Percentiles rank a stretch among this genome's conserved stretches.
These are phyloP conservation scores for Parthenolecanium corni DNA, from an alignment of 2,888 invertebrate genomes.

Conservation along the genomic window DNA sequence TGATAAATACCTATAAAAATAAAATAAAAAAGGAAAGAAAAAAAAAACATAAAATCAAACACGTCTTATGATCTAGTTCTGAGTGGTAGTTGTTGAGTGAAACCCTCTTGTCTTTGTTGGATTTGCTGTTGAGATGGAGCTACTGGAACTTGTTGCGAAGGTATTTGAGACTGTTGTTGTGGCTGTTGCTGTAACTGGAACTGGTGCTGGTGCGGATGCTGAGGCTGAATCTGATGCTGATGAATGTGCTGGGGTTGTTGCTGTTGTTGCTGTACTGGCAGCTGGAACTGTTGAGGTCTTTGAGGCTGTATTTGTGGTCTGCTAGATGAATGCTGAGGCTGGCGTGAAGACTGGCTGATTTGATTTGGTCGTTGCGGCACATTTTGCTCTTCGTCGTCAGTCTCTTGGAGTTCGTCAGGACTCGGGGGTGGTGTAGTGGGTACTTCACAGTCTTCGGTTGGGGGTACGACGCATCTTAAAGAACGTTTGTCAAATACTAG, in stretches of 20 bases:
- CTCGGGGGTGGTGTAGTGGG: constrained; percentile 63
- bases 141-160: too few species aligned
- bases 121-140: too few species aligned
- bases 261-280: constrained; percentile 29
- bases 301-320: constrained; percentile 30
- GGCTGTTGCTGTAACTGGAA: constrained; percentile 29
- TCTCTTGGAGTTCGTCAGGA: constrained; percentile 42
- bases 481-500: constrained; percentile 75
- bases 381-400: constrained; percentile 34
- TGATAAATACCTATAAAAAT: not conserved
- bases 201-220: constrained; percentile 19
- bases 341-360: constrained; percentile 28
- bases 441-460: constrained; percentile 78
- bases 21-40: constrained; percentile 1
- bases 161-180: constrained; percentile 10
- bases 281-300: constrained; percentile 29
- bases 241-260: constrained; percentile 31
- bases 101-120: too few species aligned
- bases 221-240: constrained; percentile 27
- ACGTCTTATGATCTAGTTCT: not conserved
- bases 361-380: constrained; percentile 31
- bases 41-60: not conserved
- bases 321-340: constrained; percentile 29
- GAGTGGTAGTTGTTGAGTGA: not conserved
- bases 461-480: constrained; percentile 73